Base-by-base conservation (phyloP, 2,888 invertebrate genomes). In the Drosophila sordidula region DNA sequence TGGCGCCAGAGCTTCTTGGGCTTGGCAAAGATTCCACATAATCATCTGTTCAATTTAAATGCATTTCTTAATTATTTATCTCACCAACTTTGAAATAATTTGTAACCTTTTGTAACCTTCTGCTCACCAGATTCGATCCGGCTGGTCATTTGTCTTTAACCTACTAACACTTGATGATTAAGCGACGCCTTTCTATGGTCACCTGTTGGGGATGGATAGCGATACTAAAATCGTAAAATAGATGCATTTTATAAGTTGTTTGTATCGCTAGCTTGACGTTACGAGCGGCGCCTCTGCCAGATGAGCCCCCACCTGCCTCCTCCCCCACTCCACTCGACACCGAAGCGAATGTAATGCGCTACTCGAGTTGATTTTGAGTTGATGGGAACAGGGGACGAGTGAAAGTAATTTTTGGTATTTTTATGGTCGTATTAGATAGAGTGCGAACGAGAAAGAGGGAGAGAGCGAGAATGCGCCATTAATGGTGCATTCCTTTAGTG, bases 361-460 rank as follows among this genome's bases (percentile, higher is more conserved):
- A 81, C 83, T 80, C 70, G 67, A 58, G 26, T 61, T 79, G 42
- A 46, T 66, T 58, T 74, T 45, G 25, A 8, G 9, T 36, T 41
- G 38, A 16, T 29, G 32, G 62, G 16, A 46, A 61, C 61, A 57
- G 63, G 69, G 56, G 18, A 52, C 41, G 42, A 83, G 83, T 87
- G 83, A 84, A 84, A 84, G 83, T 87, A 85, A 79, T 78, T 79
- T 81, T 73, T 69, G 70, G 79, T 87, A 80, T 83, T 83, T 86
- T 75, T 74, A 82, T 82, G 72, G 56, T 12, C 58, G 68, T 51
- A 34, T 66, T 8, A 14, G n/a, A 14, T 16, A 25, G 45, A 12
- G 14, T 26, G 41, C 9, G 9, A 6, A 8, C 22, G 22, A 22
- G 22, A 22, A 3, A 22, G 22, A 14, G 11, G 6, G 22, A n/a